These are phyloP conservation scores for Nannoperca australis DNA, from an alignment of 2,797 vertebrate species.

Conservation along the genomic window DNA sequence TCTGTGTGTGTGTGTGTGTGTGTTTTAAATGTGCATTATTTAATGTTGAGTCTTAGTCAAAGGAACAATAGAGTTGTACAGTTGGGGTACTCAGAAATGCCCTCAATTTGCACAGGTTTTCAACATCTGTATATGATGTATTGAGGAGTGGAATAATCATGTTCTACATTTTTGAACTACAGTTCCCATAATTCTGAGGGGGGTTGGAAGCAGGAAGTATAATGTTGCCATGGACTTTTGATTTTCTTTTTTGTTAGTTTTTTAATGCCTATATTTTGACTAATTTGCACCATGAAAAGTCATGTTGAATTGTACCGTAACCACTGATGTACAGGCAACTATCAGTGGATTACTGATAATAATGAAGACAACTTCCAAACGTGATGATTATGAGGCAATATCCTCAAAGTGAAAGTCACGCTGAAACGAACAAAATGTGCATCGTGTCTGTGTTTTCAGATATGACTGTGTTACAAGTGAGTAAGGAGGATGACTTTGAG, in stretches of 20 bases:
- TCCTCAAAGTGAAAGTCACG: not conserved
- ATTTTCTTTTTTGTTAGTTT: not conserved
- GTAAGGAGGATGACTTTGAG: not conserved
- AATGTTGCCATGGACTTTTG: not conserved
- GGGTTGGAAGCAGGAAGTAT: not conserved
- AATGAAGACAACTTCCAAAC: not conserved
- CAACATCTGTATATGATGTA: not conserved
- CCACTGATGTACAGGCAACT: not conserved
- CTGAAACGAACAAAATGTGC: not conserved
- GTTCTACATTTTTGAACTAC: no score
- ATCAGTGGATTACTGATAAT: not conserved
- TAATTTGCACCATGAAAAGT: not conserved
- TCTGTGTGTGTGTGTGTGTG: no score
- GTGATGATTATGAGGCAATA: not conserved
- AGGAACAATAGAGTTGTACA: no score
- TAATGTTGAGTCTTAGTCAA: no score
- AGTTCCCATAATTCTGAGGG: not conserved
- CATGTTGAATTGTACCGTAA: not conserved
- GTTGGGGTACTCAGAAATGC: not conserved
- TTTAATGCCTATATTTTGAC: not conserved
- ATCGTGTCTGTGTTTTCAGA: not conserved
- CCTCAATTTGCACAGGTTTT: not conserved
- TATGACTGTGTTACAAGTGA: not conserved
- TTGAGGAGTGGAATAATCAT: not conserved
- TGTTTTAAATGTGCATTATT: no score